phyloP scores from a whole-genome alignment of 2,797 vertebrate genomes.

The Steatocranus sp. region DNA sequence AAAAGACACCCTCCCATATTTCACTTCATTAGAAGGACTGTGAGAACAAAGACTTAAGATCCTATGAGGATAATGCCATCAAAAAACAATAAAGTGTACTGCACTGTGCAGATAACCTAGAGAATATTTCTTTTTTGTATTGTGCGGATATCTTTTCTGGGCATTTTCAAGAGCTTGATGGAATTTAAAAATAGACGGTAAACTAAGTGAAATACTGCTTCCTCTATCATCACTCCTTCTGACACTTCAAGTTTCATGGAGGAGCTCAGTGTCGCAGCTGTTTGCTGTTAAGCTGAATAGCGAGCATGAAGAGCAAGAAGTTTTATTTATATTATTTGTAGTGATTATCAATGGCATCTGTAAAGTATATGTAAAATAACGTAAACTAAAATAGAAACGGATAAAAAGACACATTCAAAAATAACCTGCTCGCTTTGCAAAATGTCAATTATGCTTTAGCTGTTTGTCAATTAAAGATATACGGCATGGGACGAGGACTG shows the following conservation, averaged over 20 bases:
- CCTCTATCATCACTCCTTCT: background rate
- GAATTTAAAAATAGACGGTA: background rate
- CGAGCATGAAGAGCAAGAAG: background rate
- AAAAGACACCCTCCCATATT: background rate
- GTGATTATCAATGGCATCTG: background rate
- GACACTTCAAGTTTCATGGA: background rate
- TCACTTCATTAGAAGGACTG: background rate
- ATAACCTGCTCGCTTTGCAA: background rate
- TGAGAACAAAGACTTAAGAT: background rate
- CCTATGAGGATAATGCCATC: background rate
- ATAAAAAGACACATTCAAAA: background rate
- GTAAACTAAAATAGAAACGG: background rate
- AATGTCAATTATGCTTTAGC: background rate
- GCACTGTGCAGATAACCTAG: background rate
- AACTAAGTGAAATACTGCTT: background rate
- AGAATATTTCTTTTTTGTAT: conserved; percentile 4
- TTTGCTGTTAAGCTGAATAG: background rate
- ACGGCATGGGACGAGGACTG: background rate
- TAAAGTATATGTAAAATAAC: background rate
- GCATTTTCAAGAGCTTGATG: background rate
- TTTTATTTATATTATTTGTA: background rate
- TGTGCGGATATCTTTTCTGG: background rate
- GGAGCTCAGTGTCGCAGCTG: background rate
- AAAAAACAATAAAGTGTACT: background rate
- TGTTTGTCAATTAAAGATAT: background rate